Evolutionary conservation across 2,888 invertebrate genomes (phyloP), one percentile per base, ranked within the genome.

Genomic region (Amblyteles armatorius): DNA sequence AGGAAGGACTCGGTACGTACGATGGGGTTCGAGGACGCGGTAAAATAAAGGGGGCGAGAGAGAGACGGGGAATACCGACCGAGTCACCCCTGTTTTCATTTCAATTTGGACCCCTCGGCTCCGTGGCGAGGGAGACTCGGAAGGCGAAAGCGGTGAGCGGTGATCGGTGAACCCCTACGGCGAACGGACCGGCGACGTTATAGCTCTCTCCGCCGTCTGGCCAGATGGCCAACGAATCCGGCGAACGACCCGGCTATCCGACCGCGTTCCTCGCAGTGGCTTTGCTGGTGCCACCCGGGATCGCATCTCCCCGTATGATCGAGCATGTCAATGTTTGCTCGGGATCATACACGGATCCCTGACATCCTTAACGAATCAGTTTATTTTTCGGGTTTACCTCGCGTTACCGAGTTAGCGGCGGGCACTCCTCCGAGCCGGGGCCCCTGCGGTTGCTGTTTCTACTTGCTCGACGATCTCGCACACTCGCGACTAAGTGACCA

Each of bases 251-350:
- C 67, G 81, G 67, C 55, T 80, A 78, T 78, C 74, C 83, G 84
- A 79, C 44, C 81, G 76, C 69, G 55, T 71, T 79, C 65, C 5
- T 72, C 74, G 22, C 19, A 79, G 67, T 67, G 71, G 63, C 65
- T 50, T 65, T 63, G 55, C 60, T 60, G 78, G 86, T 77, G 77
- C 55, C 68, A 81, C 79, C 50, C 40, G 52, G 73, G 63, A 73
- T 77, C 77, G 50, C 79, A 48, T 40, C 52, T 55, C 77, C 63
- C 76, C 44, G 85, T 91, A 93, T 94, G 91, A 93, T 93, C 93
- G 92, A 92, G 91, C 92, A 93, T 93, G 93, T 93, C 93, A 94
- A 93, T 94, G 93, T 94, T 94, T 94, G 93, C 87, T 89, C 87
- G 90, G 90, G 85, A 85, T 88, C 88, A 83, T 87, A 82, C 86